phyloP scores from a whole-genome alignment of 2,797 vertebrate genomes.

The Netta rufina region DNA sequence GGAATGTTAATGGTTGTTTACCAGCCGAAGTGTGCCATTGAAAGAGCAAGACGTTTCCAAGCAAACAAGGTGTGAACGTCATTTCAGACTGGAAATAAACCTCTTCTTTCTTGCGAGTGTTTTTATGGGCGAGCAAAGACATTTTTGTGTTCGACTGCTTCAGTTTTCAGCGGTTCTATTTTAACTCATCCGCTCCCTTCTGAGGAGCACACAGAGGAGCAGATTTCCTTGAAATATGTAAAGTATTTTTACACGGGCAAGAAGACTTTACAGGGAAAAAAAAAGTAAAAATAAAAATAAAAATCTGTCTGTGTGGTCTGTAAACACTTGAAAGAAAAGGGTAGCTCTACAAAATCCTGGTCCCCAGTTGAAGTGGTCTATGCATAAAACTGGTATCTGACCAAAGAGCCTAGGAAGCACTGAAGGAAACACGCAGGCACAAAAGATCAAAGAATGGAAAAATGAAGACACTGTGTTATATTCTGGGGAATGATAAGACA shows the following conservation, averaged over 20 bases:
- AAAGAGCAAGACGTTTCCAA: slow-evolving; percentile 58
- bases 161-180: background rate
- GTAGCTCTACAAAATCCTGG: background rate
- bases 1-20: slow-evolving; percentile 75
- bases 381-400: background rate
- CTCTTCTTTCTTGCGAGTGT: background rate
- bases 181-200: slow-evolving; percentile 8
- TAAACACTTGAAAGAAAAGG: background rate
- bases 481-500: background rate
- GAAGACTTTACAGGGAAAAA: background rate
- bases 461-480: background rate
- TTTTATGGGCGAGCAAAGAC: slow-evolving; percentile 15
- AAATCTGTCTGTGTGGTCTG: background rate
- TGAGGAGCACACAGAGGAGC: background rate
- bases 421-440: background rate
- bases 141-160: background rate
- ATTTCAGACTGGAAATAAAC: slow-evolving; percentile 51
- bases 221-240: background rate
- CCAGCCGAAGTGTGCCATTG: slow-evolving; percentile 48
- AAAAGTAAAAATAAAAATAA: background rate
- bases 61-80: slow-evolving; percentile 41
- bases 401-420: background rate
- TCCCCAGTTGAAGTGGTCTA: background rate
- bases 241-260: background rate
- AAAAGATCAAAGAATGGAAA: background rate